Evolutionary conservation across 2,797 vertebrate genomes (phyloP), one percentile per base, ranked within the genome.

Genomic region (Onychomys arenicola): DNA sequence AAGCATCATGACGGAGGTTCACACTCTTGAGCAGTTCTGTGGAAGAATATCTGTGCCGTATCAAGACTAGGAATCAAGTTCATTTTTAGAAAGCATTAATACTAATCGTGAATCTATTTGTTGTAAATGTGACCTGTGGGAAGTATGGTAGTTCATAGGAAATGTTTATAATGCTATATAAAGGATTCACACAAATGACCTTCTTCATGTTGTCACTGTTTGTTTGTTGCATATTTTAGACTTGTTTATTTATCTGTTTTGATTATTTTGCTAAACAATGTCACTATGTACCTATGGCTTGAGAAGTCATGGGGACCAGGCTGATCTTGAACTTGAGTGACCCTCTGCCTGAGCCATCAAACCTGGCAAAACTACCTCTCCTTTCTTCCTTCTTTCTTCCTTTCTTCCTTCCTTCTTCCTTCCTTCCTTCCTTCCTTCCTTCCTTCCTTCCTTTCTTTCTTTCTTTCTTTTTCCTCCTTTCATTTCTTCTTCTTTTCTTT

Each of bases 181-280:
- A 95, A 92, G 76, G 81, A 88, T 40, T 61, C 5, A 95, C 96
- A 73, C 10, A 63, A 61, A 23, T 37, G 52, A 13, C 34, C 34
- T 37, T 16, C 21, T 81, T 5, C 3, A 16, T 83, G 6, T 61
- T 29, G 37, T 27, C 37, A 25, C 23, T 40, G 16, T 57, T 81
- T 23, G 32, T 27, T 43, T 43, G 37, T 19, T 63, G 25, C 34
- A 57, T 14, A 57, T 14, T 43, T 83, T 61, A 9, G 11, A 7
- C 37, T 59, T 83, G 14, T 43, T 40, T 57, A 12, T n/a, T 80
- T 57, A 80, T 55, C 23, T 23, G 32, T 23, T 46, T 43, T 21
- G 16, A 46, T 43, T 61, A 61, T 83, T 83, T 83, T 61, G 57
- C 1, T 0, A 21, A 23, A 83, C 6, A 5, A 6, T 65, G 17